Conservation (phyloP, 2,113 vertebrate genomes). For the Stomatorhinus ivindoensis region DNA sequence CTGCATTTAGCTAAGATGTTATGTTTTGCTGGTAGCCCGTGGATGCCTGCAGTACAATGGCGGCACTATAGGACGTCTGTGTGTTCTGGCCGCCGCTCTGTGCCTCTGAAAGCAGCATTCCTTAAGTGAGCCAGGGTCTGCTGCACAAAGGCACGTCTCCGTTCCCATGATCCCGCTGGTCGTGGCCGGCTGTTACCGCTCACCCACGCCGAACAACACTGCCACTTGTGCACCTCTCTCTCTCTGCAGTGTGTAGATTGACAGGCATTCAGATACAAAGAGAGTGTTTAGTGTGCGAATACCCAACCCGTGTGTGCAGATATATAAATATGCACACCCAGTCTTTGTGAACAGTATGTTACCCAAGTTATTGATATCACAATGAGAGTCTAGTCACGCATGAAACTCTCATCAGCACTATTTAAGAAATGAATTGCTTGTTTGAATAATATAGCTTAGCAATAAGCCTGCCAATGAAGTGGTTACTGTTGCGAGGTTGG, state of each 20-base stretch:
- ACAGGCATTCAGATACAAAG: neutral
- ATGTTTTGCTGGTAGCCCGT: neutral
- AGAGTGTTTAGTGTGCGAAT: neutral
- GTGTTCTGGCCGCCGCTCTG: neutral
- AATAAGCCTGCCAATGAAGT: neutral
- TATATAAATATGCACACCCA: neutral
- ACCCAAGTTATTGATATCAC: neutral
- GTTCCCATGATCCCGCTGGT: neutral
- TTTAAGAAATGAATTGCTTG: constrained; percentile 30
- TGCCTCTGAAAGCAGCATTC: neutral
- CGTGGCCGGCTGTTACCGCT: neutral
- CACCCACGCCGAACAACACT: constrained; percentile 28
- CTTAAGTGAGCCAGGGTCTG: neutral
- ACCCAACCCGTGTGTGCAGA: neutral
- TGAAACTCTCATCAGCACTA: neutral
- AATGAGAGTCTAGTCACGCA: neutral
- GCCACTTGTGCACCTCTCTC: constrained; percentile 37
- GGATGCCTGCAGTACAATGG: neutral
- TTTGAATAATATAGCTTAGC: neutral
- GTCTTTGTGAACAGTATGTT: neutral
- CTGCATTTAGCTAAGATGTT: neutral
- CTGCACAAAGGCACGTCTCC: constrained; percentile 22
- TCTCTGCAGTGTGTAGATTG: neutral
- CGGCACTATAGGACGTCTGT: neutral
- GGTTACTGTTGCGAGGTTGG: neutral